These are phyloP conservation scores for Drosophila kohkoa DNA, from an alignment of 1,140 invertebrate genomes.

Conservation along the genomic window DNA sequence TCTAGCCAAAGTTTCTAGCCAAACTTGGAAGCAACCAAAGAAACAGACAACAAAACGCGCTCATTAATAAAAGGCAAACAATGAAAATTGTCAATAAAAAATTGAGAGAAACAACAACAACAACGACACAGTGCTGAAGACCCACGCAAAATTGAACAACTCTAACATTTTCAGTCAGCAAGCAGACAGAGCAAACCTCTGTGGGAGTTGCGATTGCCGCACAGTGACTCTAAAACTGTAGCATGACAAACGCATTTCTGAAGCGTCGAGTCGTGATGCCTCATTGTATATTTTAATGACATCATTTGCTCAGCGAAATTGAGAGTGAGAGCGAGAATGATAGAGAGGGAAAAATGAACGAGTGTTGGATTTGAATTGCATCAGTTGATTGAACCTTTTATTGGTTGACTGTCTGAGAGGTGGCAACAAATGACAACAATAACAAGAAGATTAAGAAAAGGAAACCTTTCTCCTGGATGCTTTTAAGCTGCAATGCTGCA, in stretches of 20 bases:
- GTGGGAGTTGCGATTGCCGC: constrained; percentile 55
- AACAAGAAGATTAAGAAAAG: constrained; percentile 26
- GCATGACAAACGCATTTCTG: constrained; percentile 71
- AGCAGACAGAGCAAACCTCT: constrained; percentile 22
- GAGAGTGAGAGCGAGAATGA: neutral
- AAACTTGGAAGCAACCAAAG: constrained; percentile 37
- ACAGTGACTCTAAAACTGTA: constrained; percentile 63
- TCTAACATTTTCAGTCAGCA: constrained; percentile 21
- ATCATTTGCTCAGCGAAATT: constrained; percentile 59
- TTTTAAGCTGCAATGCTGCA: neutral
- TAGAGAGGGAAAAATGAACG: neutral
- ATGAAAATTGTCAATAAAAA: constrained; percentile 77
- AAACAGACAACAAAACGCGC: constrained; percentile 64
- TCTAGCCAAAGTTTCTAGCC: constrained; percentile 12
- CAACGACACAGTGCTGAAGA: constrained; percentile 47
- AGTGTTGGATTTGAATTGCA: constrained; percentile 37
- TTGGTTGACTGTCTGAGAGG: constrained; percentile 50
- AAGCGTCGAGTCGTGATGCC: constrained; percentile 59
- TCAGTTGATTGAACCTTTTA: constrained; percentile 74
- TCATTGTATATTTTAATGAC: constrained; percentile 66
- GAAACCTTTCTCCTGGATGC: constrained; percentile 62
- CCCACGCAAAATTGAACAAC: constrained; percentile 58
- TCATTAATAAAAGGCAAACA: constrained; percentile 67
- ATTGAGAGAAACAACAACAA: constrained; percentile 36
- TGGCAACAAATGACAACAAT: constrained; percentile 35